A percentile compares a stretch with the other conserved stretches of the same genome.
phyloP scores from a whole-genome alignment of 2,113 vertebrate species.

The Morone chrysops region DNA sequence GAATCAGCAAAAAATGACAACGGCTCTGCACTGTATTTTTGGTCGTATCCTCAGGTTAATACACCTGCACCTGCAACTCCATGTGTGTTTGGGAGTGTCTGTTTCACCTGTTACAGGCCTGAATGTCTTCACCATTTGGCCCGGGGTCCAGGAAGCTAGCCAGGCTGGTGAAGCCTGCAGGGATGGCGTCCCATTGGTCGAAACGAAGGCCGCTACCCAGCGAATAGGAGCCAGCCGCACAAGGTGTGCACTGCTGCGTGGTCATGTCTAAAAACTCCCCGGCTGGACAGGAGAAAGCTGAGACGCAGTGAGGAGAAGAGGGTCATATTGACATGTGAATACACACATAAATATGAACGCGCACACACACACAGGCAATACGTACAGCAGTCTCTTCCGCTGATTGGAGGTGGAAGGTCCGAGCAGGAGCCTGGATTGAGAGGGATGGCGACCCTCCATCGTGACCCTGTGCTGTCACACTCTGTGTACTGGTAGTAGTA shows the following conservation, averaged over 20 bases:
- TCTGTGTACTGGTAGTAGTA: constrained; percentile 98
- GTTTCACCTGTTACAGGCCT: constrained; percentile 90
- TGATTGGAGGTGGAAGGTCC: constrained; percentile 92
- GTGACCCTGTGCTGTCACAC: constrained; percentile 95
- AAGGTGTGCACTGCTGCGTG: constrained; percentile 94
- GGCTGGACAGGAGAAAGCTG: constrained; percentile 95
- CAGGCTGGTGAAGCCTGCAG: constrained; percentile 92
- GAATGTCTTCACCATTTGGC: constrained; percentile 82
- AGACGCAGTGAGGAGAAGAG: background rate
- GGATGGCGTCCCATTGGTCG: constrained; percentile 96
- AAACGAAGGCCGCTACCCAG: constrained; percentile 96
- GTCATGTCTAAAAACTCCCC: constrained; percentile 96
- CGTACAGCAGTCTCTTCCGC: constrained; percentile 98
- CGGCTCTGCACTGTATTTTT: background rate
- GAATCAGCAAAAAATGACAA: background rate
- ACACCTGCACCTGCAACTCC: background rate
- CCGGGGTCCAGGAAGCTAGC: constrained; percentile 92
- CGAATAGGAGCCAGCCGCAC: constrained; percentile 92
- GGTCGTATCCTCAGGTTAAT: background rate
- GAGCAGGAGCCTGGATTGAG: constrained; percentile 86
- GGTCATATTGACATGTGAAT: background rate
- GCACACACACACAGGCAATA: constrained; percentile 41
- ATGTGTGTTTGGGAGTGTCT: background rate
- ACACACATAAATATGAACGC: background rate
- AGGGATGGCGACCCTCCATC: constrained; percentile 97